These are phyloP conservation scores for Chrysolina americana DNA, from an alignment of 2,888 invertebrate genomes.

Conservation along the genomic window DNA sequence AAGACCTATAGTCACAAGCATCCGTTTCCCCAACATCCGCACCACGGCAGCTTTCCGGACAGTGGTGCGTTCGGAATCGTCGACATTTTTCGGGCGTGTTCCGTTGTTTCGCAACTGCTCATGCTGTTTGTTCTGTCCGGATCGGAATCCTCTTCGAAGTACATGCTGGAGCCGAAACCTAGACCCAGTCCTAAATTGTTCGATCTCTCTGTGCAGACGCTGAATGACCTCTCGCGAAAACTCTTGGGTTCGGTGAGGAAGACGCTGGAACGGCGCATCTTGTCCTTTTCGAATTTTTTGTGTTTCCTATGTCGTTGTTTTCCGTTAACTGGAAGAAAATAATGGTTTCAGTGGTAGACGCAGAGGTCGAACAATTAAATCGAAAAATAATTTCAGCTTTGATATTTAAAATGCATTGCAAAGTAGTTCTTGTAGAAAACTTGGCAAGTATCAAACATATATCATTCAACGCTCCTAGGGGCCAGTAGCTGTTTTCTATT, in stretches of 20 bases:
- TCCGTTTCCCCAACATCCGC: conserved; percentile 89
- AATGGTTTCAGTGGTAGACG: background rate
- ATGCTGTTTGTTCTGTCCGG: conserved; percentile 77
- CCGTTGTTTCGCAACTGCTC: conserved; percentile 76
- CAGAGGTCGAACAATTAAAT: too few species aligned
- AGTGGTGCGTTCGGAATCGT: conserved; percentile 75
- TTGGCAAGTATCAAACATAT: too few species aligned
- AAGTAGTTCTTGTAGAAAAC: too few species aligned
- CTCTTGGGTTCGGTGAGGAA: conserved; percentile 61
- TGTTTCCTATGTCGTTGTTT: conserved; percentile 67
- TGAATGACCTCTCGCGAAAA: conserved; percentile 65
- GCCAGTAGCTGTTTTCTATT: too few species aligned
- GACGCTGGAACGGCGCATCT: conserved; percentile 54
- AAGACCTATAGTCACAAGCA: conserved; percentile 73
- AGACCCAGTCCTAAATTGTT: conserved; percentile 60
- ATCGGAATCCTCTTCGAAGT: conserved; percentile 70
- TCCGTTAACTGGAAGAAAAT: conserved; percentile 37
- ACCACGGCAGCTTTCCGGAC: conserved; percentile 84
- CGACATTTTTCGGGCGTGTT: conserved; percentile 73
- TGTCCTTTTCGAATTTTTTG: conserved; percentile 55
- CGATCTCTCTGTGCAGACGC: conserved; percentile 68
- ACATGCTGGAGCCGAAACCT: conserved; percentile 57
- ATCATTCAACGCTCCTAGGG: too few species aligned
- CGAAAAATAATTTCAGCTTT: too few species aligned
- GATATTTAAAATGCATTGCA: too few species aligned